Conservation (phyloP, 1,140 invertebrate genomes). For the Stegodyphus mimosarum region DNA sequence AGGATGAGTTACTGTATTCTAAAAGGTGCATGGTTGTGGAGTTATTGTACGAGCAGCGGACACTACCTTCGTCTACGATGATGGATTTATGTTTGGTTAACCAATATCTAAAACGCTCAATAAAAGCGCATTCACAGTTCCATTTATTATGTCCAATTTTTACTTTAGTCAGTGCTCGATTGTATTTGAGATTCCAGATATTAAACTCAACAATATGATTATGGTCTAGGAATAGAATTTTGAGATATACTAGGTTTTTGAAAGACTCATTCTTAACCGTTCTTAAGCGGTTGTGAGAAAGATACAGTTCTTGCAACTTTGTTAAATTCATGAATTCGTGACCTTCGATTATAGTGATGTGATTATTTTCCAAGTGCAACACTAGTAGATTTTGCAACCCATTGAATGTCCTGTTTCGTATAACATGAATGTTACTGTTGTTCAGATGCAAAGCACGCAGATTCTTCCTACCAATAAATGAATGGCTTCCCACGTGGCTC, state of each 20-base stretch:
- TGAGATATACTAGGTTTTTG: conserved; percentile 80
- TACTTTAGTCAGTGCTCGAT: conserved; percentile 77
- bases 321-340: conserved; percentile 90
- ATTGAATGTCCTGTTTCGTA: conserved; percentile 93
- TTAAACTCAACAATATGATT: conserved; percentile 84
- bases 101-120: conserved; percentile 86
- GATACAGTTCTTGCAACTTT: conserved; percentile 83
- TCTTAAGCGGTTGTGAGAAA: conserved; percentile 86
- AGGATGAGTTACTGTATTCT: conserved; percentile 54
- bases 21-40: conserved; percentile 70
- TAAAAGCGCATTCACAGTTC: conserved; percentile 90
- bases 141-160: conserved; percentile 84
- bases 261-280: conserved; percentile 85
- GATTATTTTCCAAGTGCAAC: conserved; percentile 88
- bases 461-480: conserved; percentile 92
- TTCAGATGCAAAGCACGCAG: conserved; percentile 87
- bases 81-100: conserved; percentile 67
- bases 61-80: conserved; percentile 14
- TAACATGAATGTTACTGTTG: conserved; percentile 83
- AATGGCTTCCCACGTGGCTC: conserved; percentile 84
- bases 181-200: conserved; percentile 84
- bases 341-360: conserved; percentile 82
- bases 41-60: conserved; percentile 72
- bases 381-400: conserved; percentile 83
- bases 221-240: conserved; percentile 84